Conservation (phyloP, 2,113 vertebrate species). For the Todiramphus saurophagus region DNA sequence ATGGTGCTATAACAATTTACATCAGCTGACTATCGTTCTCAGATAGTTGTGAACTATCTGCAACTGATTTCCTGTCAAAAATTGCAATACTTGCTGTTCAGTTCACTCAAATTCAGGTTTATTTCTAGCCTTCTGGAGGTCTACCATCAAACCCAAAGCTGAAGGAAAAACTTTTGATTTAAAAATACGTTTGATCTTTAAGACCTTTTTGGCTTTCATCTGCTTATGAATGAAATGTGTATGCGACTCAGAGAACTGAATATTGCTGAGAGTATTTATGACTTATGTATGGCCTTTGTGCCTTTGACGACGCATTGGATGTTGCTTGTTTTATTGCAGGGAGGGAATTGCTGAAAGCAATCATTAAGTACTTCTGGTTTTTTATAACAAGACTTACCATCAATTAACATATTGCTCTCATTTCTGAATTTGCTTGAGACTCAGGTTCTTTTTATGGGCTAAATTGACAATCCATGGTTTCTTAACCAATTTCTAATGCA, state of each 20-base stretch:
- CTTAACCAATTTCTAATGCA: not conserved
- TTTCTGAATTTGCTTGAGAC: not conserved
- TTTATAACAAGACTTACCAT: not conserved
- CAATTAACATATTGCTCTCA: not conserved
- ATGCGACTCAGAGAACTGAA: not conserved
- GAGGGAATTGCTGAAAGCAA: not conserved
- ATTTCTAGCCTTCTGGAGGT: not conserved
- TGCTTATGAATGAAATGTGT: not conserved
- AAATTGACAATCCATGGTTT: not conserved
- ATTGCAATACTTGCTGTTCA: not conserved
- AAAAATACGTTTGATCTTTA: not conserved
- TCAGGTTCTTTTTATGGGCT: not conserved
- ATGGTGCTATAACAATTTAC: not conserved
- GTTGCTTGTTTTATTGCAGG: not conserved
- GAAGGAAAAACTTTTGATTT: not conserved
- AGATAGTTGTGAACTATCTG: not conserved
- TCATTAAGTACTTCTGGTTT: not conserved
- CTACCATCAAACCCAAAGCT: not conserved
- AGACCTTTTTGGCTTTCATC: not conserved
- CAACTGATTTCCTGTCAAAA: not conserved
- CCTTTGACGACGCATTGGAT: not conserved
- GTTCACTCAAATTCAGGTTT: not conserved
- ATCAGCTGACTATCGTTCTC: not conserved
- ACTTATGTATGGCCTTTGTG: not conserved
- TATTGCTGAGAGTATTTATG: not conserved